phyloP scores from a whole-genome alignment of 1,140 invertebrate genomes.

The Pseudomyrmex flavicornis region DNA sequence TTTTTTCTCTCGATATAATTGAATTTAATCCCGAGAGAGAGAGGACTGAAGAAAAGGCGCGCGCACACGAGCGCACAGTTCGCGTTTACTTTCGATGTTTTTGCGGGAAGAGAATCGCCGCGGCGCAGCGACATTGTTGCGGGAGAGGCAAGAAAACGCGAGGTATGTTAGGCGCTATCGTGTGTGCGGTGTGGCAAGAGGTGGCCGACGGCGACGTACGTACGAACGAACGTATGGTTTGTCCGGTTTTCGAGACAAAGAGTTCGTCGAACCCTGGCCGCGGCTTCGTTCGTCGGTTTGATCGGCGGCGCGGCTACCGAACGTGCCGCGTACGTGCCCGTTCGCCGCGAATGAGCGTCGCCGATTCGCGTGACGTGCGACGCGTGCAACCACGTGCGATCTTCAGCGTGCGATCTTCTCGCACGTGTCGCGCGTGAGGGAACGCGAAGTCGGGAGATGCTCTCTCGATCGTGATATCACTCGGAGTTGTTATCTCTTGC shows the following conservation, averaged over 20 bases:
- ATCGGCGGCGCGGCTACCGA: constrained; percentile 57
- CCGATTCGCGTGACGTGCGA: constrained; percentile 46
- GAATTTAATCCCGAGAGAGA: neutral
- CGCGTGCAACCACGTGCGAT: constrained; percentile 49
- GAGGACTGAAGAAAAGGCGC: neutral
- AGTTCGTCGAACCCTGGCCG: constrained; percentile 58
- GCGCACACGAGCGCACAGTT: neutral
- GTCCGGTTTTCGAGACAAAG: constrained; percentile 67
- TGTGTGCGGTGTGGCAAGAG: constrained; percentile 17
- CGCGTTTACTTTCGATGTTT: constrained; percentile 23
- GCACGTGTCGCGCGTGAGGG: constrained; percentile 31
- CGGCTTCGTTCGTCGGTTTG: constrained; percentile 22
- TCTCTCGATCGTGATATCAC: neutral
- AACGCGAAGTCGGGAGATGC: neutral
- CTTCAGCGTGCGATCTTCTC: neutral
- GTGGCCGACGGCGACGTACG: constrained; percentile 16
- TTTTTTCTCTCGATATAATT: too few relatives aligned
- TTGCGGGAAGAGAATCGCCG: neutral
- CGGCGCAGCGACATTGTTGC: constrained; percentile 17
- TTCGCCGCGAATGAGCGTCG: neutral
- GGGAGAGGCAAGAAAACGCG: constrained; percentile 45
- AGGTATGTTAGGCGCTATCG: constrained; percentile 48
- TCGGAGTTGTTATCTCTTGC: too few relatives aligned
- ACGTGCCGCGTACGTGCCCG: constrained; percentile 19
- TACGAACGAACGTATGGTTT: constrained; percentile 53